Percentiles rank a stretch among this genome's conserved stretches.
phyloP scores from a whole-genome alignment of 2,797 vertebrate species.

The Pseudomugil gertrudae region DNA sequence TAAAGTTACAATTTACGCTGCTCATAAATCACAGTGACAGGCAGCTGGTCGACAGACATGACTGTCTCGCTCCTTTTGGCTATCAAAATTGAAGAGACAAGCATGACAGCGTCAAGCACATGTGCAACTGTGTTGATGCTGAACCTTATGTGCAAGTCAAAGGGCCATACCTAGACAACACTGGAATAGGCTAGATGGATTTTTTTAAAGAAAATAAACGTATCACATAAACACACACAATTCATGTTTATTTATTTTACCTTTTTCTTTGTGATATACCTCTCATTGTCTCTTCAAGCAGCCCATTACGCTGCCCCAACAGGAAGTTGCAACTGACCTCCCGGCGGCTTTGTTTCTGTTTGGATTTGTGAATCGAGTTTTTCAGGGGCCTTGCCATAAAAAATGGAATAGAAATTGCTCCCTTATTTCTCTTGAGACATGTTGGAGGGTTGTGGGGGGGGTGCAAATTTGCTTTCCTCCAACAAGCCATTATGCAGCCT shows the following conservation, averaged over 20 bases:
- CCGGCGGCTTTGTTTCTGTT: conserved; percentile 99
- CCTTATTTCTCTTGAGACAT: conserved; percentile 95
- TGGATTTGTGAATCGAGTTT: conserved; percentile 99
- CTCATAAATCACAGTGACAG: conserved; percentile 98
- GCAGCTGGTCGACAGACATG: conserved; percentile 72
- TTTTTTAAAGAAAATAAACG: conserved; percentile 76
- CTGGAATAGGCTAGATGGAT: conserved; percentile 94
- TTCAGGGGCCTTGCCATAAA: conserved; percentile 91
- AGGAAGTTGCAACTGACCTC: conserved; percentile 92
- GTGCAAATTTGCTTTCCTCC: conserved; percentile 44
- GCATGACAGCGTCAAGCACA: conserved; percentile 36
- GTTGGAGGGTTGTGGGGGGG: conserved; percentile 27
- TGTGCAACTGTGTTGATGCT: conserved; percentile 42
- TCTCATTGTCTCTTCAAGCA: conserved; percentile 85
- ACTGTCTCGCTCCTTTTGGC: conserved; percentile 49
- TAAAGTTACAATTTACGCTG: conserved; percentile 85
- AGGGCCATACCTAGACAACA: conserved; percentile 84
- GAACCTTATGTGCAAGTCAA: conserved; percentile 42
- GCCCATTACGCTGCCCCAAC: conserved; percentile 92
- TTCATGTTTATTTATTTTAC: conserved; percentile 1
- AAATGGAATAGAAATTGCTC: conserved; percentile 99
- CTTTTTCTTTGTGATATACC: conserved; percentile 53
- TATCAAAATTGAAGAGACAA: conserved; percentile 44
- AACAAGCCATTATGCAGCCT: conserved; percentile 97
- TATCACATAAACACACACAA: conserved; percentile 69